A percentile compares a stretch with the other conserved stretches of the same genome.
These are phyloP conservation scores for Haemorhous mexicanus DNA, from an alignment of 2,113 vertebrate genomes.

Conservation along the genomic window DNA sequence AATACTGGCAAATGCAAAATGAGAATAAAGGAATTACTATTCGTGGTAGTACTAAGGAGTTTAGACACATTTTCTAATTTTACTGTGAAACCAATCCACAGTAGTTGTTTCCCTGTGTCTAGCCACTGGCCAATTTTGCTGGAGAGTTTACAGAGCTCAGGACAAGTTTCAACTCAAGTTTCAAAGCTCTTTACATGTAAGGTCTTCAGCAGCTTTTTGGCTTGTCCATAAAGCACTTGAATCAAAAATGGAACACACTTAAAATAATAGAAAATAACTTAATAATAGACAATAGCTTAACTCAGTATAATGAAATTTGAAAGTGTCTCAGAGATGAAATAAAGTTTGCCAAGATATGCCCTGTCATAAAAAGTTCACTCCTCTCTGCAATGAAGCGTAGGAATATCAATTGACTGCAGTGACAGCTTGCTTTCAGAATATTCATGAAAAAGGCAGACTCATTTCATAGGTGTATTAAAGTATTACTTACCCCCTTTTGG, in stretches of 20 bases:
- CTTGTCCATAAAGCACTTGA: slow-evolving; percentile 21
- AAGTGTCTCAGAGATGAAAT: slow-evolving; percentile 60
- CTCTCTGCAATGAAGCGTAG: slow-evolving; percentile 70
- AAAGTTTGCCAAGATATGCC: slow-evolving; percentile 74
- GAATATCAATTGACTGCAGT: slow-evolving; percentile 88
- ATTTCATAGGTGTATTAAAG: slow-evolving; percentile 98
- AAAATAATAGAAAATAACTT: slow-evolving; percentile 72
- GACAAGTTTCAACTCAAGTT: slow-evolving; percentile 3
- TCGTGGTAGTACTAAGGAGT: background rate
- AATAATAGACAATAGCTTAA: slow-evolving; percentile 67
- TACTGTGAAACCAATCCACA: background rate
- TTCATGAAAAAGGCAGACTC: slow-evolving; percentile 90
- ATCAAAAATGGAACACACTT: slow-evolving; percentile 50
- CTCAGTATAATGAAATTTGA: slow-evolving; percentile 57
- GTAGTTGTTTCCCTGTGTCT: background rate
- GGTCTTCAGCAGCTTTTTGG: slow-evolving; percentile 38
- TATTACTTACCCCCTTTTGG: slow-evolving; percentile 90
- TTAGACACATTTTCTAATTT: slow-evolving; percentile 12
- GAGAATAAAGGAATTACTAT: background rate
- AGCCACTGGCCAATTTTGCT: background rate
- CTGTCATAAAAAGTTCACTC: slow-evolving; percentile 69
- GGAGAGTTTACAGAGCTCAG: background rate
- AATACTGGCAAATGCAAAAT: background rate
- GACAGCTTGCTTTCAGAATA: slow-evolving; percentile 95
- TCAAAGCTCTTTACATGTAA: background rate